Conservation (phyloP, 1,140 invertebrate genomes). For the Drosophila carrolli region DNA sequence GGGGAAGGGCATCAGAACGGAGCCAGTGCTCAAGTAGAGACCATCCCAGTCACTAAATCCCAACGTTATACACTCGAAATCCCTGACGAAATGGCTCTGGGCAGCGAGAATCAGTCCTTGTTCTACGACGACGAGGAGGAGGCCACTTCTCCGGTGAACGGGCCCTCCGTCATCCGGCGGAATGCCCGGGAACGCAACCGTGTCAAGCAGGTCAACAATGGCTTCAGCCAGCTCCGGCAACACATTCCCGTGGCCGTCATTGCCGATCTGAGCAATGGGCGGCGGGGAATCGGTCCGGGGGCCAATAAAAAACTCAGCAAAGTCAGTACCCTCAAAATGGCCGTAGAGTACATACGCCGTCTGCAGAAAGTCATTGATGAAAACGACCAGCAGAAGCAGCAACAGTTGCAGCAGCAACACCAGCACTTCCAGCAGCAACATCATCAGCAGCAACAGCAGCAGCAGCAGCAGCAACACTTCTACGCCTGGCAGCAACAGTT, state of each 20-base stretch:
- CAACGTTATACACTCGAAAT: neutral
- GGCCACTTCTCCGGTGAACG: conserved; percentile 16
- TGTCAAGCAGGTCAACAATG: conserved; percentile 97
- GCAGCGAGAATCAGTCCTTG: conserved; percentile 39
- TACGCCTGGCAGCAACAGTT: conserved; percentile 57
- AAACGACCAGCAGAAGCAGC: conserved; percentile 39
- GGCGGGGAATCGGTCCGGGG: conserved; percentile 86
- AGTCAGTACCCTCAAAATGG: conserved; percentile 96
- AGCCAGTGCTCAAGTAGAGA: conserved; percentile 57
- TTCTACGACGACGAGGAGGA: conserved; percentile 30
- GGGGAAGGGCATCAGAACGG: conserved; percentile 83
- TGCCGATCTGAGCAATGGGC: conserved; percentile 88
- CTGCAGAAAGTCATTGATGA: conserved; percentile 90
- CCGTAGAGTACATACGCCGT: conserved; percentile 97
- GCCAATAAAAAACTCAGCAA: conserved; percentile 96
- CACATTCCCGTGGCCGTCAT: conserved; percentile 93
- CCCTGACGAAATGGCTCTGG: conserved; percentile 35
- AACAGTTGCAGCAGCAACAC: conserved; percentile 57
- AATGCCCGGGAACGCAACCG: conserved; percentile 97
- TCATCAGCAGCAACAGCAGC: conserved; percentile 31
- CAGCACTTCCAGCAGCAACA: conserved; percentile 55
- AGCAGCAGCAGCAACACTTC: conserved; percentile 61
- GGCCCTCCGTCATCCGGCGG: conserved; percentile 91
- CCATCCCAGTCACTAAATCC: neutral
- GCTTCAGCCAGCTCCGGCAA: conserved; percentile 94